A percentile compares a stretch with the other conserved stretches of the same genome.
Conservation (phyloP, 1,140 invertebrate genomes). For the Megalopta genalis region DNA sequence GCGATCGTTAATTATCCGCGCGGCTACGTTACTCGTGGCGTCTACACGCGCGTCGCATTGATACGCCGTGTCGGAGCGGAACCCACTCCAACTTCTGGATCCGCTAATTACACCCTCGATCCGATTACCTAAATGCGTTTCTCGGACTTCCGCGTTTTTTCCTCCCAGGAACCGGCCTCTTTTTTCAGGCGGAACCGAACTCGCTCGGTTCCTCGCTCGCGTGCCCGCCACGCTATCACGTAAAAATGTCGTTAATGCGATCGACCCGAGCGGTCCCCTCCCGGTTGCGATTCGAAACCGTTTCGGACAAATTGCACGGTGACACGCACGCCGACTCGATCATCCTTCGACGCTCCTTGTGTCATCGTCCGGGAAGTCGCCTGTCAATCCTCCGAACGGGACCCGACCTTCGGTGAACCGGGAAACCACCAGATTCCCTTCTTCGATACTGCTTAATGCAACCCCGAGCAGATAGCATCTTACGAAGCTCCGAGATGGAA, state of each 20-base stretch:
- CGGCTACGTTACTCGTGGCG: background rate
- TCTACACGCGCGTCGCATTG: too few relatives aligned
- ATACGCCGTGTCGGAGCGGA: background rate
- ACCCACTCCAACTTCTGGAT: constrained; percentile 28
- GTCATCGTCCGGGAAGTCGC: constrained; percentile 7
- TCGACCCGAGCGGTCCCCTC: constrained; percentile 48
- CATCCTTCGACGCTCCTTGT: constrained; percentile 5
- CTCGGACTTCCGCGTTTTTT: background rate
- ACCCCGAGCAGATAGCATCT: too few relatives aligned
- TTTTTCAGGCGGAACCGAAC: background rate
- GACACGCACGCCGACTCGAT: constrained; percentile 47
- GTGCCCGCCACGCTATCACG: constrained; percentile 50
- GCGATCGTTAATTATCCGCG: constrained; percentile 46
- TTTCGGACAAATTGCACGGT: constrained; percentile 61
- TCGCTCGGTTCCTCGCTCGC: constrained; percentile 17
- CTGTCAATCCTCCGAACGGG: background rate
- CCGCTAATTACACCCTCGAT: constrained; percentile 58
- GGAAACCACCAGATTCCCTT: too few relatives aligned
- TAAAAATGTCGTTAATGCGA: constrained; percentile 69
- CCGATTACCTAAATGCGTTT: constrained; percentile 55
- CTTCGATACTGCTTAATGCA: too few relatives aligned
- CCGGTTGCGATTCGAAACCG: constrained; percentile 47
- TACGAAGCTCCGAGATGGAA: too few relatives aligned
- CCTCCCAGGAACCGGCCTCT: too few relatives aligned
- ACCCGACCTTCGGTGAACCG: too few relatives aligned